Evolutionary conservation across 2,797 vertebrate species (phyloP), one percentile per base, ranked within the genome.

Genomic region (Scolopax bukidnonensis): DNA sequence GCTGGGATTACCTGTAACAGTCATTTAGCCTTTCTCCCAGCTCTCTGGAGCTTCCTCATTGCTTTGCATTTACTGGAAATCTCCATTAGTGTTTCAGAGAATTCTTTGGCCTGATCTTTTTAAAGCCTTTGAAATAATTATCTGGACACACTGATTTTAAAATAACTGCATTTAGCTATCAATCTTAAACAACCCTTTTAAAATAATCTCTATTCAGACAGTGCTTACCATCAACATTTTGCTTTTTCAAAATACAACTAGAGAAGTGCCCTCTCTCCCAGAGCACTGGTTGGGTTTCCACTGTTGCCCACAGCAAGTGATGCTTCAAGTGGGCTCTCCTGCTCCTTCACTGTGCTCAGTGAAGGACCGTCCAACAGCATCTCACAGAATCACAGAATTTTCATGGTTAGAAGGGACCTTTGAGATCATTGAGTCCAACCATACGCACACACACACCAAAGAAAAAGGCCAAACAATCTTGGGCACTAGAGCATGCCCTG

Each of bases 61-160:
- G 19, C 56, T 40, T 67, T 3, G 1, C 2, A 0, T 64, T 92
- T 87, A 54, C 59, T 69, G 70, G 65, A 81, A 74, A 90, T 40
- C 47, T 61, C 41, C 36, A 38, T 60, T 47, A 74, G 24, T 12
- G 10, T 65, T 87, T 90, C 89, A 70, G 65, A 74, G 36, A 77
- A 74, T 65, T 84, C 47, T 70, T 81, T 7, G 3, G 61, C 30
- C 27, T 41, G 47, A 51, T 38, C 45, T 81, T 87, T 77, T 73
- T 56, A 56, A 94, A 90, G 45, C 30, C 47, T 81, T 84, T 64
- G 45, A 74, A 78, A 47, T 41, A 81, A 61, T 81, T 78, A 60
- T 43, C 45, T 48, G 36, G 32, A 54, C 40, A n/a, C 12, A 23
- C 6, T 23, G 9, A 32, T 56, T 90, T 73, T n/a, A 43, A 84